Base-by-base conservation (phyloP, 2,888 invertebrate genomes). In the Hetaerina titia region DNA sequence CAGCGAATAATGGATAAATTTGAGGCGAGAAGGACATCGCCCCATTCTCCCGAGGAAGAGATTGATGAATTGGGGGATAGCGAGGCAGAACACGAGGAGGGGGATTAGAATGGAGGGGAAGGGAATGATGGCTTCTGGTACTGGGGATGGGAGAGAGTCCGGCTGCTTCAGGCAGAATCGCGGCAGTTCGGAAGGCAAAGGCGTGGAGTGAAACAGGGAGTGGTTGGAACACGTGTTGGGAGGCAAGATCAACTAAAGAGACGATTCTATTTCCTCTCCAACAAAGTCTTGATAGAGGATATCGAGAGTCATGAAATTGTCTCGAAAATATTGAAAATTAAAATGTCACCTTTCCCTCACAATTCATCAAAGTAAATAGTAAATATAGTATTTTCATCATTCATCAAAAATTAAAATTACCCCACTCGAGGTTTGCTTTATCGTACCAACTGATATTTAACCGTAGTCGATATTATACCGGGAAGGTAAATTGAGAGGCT, bases 1-100 rank as follows among this genome's bases (percentile, higher is more conserved):
- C 88, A 31, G 45, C 31, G 19, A 90, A 63, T 90, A 58, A 90
- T 60, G 63, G 19, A 63, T 17, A 45, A 90, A 64, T 90, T 90
- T 45, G 17, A 45, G 45, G 63, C 60, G 64, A 45, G 88, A 7
- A 25, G 25, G 69, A 69, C 19, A 56, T 25, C n/a, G n/a, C 60
- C n/a, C n/a, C n/a, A n/a, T n/a, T n/a, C 58, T 22, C 57, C 25
- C 17, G 1, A 25, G 87, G 90, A 22, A 22, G 89, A 90, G 64
- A 45, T 90, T 63, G 88, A 88, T 88, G 88, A 88, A 88, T 56
- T 57, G 45, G 7, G 17, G 22, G 64, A 25, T n/a, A 17, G 15
- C 19, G 17, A 6, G n/a, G 25, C 8, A 31, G 17, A 60, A 15
- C 5, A 25, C 2, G 90, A 90, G n/a, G 56, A 56, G 56, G 88